Conservation (phyloP, 2,113 vertebrate genomes). For the Tupaia tana region DNA sequence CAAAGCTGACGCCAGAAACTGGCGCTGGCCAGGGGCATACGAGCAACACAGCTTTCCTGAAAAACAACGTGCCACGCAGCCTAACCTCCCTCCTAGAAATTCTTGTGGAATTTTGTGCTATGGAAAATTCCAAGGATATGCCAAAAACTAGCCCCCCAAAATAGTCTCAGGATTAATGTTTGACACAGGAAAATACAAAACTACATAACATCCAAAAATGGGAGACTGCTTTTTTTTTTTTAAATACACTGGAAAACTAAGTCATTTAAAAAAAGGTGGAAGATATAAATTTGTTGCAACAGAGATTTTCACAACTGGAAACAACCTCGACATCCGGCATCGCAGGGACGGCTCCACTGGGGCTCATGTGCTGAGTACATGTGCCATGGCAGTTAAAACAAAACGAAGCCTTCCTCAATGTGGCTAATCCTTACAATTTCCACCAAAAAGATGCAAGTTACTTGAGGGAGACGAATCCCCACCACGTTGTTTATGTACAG, state of each 20-base stretch:
- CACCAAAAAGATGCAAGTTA: neutral
- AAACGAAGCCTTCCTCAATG: fast-evolving
- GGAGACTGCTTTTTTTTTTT: neutral
- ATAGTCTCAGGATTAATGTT: neutral
- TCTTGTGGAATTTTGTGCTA: neutral
- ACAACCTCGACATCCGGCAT: neutral
- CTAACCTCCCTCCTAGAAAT: neutral
- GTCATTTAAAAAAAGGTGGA: neutral
- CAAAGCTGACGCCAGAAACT: fast-evolving
- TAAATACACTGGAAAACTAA: neutral
- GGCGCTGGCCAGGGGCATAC: fast-evolving
- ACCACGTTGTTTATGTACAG: neutral
- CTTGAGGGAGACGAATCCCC: neutral
- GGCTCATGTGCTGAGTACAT: neutral
- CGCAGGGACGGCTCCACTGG: neutral
- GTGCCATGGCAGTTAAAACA: neutral
- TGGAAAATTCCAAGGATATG: neutral
- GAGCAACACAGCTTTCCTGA: fast-evolving
- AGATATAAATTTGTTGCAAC: neutral
- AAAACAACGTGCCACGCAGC: neutral
- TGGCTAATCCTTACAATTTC: neutral
- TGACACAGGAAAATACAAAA: neutral
- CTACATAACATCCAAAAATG: neutral
- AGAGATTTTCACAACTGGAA: neutral
- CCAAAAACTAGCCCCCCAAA: neutral